Percentiles rank a stretch among this genome's conserved stretches.
phyloP scores from a whole-genome alignment of 2,888 invertebrate species.

The Panzeria rudis region DNA sequence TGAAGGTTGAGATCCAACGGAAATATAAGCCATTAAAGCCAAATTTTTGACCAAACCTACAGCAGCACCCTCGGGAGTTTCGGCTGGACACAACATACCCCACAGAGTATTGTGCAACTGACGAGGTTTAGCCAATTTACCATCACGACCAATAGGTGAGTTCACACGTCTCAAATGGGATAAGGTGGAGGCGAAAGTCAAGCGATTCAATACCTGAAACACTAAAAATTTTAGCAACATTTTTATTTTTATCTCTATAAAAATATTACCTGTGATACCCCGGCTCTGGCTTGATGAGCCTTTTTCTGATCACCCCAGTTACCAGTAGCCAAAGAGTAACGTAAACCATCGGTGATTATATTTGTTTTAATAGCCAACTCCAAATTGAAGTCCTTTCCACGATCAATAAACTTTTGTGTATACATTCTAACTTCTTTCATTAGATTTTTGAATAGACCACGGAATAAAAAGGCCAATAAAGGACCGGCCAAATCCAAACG shows the following conservation, averaged over 20 bases:
- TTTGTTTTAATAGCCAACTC: constrained; percentile 96
- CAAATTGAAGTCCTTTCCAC: constrained; percentile 99
- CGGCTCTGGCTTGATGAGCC: constrained; percentile 93
- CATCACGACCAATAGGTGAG: constrained; percentile 99
- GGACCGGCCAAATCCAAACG: constrained; percentile 99
- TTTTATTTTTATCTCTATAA: neutral
- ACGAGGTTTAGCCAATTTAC: constrained; percentile 99
- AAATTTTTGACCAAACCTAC: constrained; percentile 99
- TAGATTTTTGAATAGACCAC: constrained; percentile 97
- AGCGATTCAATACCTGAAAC: constrained; percentile 95
- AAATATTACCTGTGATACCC: constrained; percentile 89
- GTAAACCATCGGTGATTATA: constrained; percentile 98
- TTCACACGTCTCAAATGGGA: constrained; percentile 99
- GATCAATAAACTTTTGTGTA: constrained; percentile 99
- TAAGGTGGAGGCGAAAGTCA: constrained; percentile 99
- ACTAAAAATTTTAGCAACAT: neutral
- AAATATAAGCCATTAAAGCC: constrained; percentile 99
- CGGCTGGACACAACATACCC: constrained; percentile 99
- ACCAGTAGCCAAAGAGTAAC: constrained; percentile 99
- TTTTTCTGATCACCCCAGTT: constrained; percentile 99
- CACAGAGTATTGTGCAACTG: constrained; percentile 99
- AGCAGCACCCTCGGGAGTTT: constrained; percentile 99
- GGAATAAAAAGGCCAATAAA: constrained; percentile 96
- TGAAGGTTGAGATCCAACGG: constrained; percentile 99
- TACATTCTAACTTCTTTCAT: constrained; percentile 99